Conservation (phyloP, 2,113 vertebrate species). For the Phocoena sinus region DNA sequence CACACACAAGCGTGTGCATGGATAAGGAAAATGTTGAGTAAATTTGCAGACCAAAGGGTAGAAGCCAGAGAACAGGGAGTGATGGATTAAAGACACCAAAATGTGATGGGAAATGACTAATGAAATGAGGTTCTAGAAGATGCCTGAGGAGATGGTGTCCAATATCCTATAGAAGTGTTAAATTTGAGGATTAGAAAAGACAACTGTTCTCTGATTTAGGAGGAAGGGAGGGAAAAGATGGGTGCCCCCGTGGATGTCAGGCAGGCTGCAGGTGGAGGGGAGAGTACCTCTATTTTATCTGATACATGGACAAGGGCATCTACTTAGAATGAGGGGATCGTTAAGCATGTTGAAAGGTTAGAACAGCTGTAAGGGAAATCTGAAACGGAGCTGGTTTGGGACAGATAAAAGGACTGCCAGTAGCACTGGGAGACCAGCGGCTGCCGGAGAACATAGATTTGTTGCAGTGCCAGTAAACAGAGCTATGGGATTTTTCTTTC, state of each 20-base stretch:
- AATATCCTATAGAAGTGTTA: not conserved
- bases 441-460: not conserved
- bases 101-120: not conserved
- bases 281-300: not conserved
- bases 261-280: not conserved
- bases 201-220: not conserved
- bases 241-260: not conserved
- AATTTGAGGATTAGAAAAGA: not conserved
- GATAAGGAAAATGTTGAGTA: not conserved
- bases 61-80: not conserved
- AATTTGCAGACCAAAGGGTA: not conserved
- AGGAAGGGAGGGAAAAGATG: not conserved
- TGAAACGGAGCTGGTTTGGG: not conserved
- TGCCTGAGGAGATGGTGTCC: not conserved
- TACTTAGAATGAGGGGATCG: not conserved
- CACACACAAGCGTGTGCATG: fast-evolving
- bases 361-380: not conserved
- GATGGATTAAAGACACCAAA: not conserved
- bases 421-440: not conserved
- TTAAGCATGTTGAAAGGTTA: not conserved
- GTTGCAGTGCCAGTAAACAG: not conserved
- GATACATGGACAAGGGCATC: not conserved
- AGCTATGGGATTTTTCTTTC: not conserved
- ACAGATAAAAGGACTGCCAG: not conserved
- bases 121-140: not conserved